phyloP scores from a whole-genome alignment of 2,888 invertebrate genomes.

The Sceliomorpha sp. region DNA sequence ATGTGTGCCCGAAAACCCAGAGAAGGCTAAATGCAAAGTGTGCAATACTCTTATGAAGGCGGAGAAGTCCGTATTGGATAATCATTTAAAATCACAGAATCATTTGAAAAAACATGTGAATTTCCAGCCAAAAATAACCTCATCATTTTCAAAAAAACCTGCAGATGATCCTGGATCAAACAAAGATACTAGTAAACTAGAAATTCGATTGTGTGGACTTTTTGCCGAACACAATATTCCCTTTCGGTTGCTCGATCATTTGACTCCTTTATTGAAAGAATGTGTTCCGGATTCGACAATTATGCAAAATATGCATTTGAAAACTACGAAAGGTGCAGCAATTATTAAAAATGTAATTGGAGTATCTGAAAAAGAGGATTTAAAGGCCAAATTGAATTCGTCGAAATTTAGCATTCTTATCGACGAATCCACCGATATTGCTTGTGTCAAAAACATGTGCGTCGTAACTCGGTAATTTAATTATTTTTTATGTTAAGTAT shows the following conservation, averaged over 20 bases:
- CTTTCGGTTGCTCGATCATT: slow-evolving; percentile 9
- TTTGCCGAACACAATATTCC: slow-evolving; percentile 7
- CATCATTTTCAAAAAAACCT: slow-evolving; percentile 13
- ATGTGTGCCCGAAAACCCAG: slow-evolving; percentile 16
- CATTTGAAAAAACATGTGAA: slow-evolving; percentile 7
- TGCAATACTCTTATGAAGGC: slow-evolving; percentile 12
- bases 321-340: slow-evolving; percentile 7
- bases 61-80: slow-evolving; percentile 11
- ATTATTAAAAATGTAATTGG: slow-evolving; percentile 10
- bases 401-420: neutral
- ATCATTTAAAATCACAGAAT: slow-evolving; percentile 11
- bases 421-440: neutral
- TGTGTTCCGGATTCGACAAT: slow-evolving; percentile 7
- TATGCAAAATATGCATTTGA: slow-evolving; percentile 6
- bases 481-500: slow-evolving; percentile 9
- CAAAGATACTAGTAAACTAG: slow-evolving; percentile 12
- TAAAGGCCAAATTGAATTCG: neutral
- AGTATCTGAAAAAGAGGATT: slow-evolving; percentile 5
- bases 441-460: slow-evolving; percentile 8
- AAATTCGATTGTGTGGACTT: slow-evolving; percentile 11
- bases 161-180: slow-evolving; percentile 8
- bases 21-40: slow-evolving; percentile 12
- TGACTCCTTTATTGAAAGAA: slow-evolving; percentile 5
- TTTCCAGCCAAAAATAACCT: slow-evolving; percentile 16
- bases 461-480: slow-evolving; percentile 12